Conservation (phyloP, 2,113 vertebrate species). For the Acrocephalus kingi region DNA sequence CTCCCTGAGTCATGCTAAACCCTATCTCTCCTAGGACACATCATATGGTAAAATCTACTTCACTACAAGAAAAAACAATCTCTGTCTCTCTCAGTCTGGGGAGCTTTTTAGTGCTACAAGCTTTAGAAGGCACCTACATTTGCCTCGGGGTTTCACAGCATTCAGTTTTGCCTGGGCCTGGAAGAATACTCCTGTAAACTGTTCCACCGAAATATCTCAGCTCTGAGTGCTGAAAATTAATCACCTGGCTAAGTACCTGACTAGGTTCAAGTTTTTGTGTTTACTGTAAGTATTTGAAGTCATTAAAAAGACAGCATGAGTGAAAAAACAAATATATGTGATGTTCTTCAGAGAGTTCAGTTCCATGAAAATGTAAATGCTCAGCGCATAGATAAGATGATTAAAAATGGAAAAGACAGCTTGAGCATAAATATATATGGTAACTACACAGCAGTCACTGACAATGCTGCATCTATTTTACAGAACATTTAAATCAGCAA, state of each 20-base stretch:
- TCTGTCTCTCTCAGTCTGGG: neutral
- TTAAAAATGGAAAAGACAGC: slow-evolving; percentile 24
- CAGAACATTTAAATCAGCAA: slow-evolving; percentile 44
- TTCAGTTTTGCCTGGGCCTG: neutral
- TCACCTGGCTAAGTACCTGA: neutral
- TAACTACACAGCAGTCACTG: neutral
- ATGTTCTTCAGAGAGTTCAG: neutral
- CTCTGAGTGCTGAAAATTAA: neutral
- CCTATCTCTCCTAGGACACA: neutral
- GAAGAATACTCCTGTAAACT: neutral
- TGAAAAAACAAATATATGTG: neutral
- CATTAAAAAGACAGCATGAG: neutral
- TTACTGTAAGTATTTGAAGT: neutral
- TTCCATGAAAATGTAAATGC: slow-evolving; percentile 15
- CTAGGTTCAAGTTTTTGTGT: neutral
- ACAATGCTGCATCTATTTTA: slow-evolving; percentile 15
- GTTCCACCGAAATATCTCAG: neutral
- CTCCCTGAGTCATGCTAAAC: neutral
- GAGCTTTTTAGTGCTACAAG: neutral
- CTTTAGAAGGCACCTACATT: neutral
- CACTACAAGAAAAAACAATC: neutral
- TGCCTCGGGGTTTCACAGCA: neutral
- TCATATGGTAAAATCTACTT: neutral
- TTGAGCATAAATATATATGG: neutral
- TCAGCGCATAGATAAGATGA: neutral